Evolutionary conservation across 2,113 vertebrate genomes (phyloP).

Genomic region (Sinocyclocheilus rhinocerous): DNA sequence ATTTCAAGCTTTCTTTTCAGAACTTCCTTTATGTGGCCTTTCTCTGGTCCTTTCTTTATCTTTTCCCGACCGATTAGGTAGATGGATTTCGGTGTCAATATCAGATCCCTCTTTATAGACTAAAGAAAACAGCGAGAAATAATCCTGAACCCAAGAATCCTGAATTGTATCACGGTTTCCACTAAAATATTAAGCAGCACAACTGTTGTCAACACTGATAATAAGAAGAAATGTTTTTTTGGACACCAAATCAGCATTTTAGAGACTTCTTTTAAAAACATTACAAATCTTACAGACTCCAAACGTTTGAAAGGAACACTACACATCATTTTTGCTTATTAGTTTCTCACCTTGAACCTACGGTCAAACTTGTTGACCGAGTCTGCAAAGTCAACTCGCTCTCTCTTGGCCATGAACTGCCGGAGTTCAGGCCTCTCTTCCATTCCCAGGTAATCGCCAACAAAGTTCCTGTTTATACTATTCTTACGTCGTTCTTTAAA

Average conservation of each 20-base stretch:
- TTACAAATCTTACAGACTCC: background rate
- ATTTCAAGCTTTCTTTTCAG: slow-evolving; percentile 94
- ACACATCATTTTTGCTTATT: background rate
- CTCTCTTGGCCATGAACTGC: slow-evolving; percentile 91
- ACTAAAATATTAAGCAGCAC: background rate
- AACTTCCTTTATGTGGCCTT: slow-evolving; percentile 92
- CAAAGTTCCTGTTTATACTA: slow-evolving; percentile 98
- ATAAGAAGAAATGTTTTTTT: no score
- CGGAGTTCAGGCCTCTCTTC: slow-evolving; percentile 91
- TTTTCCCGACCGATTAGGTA: slow-evolving; percentile 96
- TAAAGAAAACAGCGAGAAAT: slow-evolving; percentile 58
- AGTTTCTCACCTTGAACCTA: slow-evolving; percentile 87
- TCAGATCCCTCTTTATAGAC: slow-evolving; percentile 93
- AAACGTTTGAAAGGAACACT: background rate
- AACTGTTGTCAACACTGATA: no score
- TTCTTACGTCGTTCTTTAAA: slow-evolving; percentile 91
- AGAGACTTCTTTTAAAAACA: background rate
- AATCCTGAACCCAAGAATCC: no score
- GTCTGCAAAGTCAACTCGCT: slow-evolving; percentile 90
- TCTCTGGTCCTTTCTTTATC: slow-evolving; percentile 94
- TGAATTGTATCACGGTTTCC: no score
- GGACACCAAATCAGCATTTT: no score
- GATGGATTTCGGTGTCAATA: slow-evolving; percentile 90
- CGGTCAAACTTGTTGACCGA: slow-evolving; percentile 94
- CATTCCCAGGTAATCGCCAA: slow-evolving; percentile 95